Evolutionary conservation across 2,888 invertebrate genomes (phyloP), one percentile per base, ranked within the genome.

Genomic region (Agapostemon virescens): DNA sequence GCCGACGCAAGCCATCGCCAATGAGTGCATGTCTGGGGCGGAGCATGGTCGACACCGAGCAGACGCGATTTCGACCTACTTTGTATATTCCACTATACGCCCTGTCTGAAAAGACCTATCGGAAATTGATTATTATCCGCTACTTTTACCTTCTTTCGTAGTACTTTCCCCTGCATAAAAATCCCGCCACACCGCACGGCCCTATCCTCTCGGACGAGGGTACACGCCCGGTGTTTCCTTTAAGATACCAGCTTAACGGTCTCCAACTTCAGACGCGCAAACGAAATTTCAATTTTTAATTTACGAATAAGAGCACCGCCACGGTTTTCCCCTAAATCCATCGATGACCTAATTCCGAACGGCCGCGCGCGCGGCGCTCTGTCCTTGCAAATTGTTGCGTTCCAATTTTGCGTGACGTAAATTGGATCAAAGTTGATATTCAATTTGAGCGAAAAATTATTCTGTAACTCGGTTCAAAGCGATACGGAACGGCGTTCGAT

Each of bases 11-110:
- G 87, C 88, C 90, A 90, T 91, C 91, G 89, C 91, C 91, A 91
- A 91, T 91, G 91, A 91, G 87, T 91, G 91, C 90, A 91, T 90
- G 89, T 90, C 88, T 89, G 89, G 90, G 91, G 91, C 91, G 91
- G 91, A 88, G 91, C 91, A 85, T 89, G 86, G 86, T 84, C 86
- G 89, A 85, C 84, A 82, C 85, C 77, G 84, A 85, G 85, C 85
- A 88, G 85, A 82, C 88, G 88, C 85, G 88, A 88, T 90, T 89
- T 86, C 88, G 85, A 88, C 86, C 85, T 87, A 86, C 82, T 85
- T 85, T 81, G 61, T 81, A 67, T 69, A 73, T 61, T 79, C 71
- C 74, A 17, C 66, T 63, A 38, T 74, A 26, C 66, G 70, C 73
- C 77, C 63, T 61, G 64, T 68, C 55, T 67, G 74, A 36, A 67